phyloP scores from a whole-genome alignment of 2,113 vertebrate genomes.

The Atrichornis clamosus region DNA sequence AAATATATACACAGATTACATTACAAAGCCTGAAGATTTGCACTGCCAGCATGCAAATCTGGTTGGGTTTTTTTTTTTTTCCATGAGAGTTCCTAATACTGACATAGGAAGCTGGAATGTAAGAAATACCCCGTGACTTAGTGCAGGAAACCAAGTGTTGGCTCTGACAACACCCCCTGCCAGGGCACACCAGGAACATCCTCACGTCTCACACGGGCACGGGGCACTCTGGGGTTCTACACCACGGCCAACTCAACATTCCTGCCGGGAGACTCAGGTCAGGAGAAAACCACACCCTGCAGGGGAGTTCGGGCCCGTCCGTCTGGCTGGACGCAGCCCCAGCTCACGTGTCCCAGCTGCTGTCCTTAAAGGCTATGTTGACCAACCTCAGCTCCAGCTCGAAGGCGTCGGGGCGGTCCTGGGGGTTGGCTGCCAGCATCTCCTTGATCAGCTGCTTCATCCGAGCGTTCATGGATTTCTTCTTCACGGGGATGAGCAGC shows the following conservation, averaged over 20 bases:
- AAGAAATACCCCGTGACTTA: constrained; percentile 47
- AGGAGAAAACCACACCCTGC: not conserved
- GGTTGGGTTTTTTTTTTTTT: not conserved
- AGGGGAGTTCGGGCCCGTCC: constrained; percentile 14
- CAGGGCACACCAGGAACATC: not conserved
- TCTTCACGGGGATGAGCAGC: constrained; percentile 91
- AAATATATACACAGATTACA: constrained; percentile 76
- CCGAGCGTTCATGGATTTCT: constrained; percentile 90
- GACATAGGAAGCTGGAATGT: constrained; percentile 73
- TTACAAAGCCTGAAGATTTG: constrained; percentile 68
- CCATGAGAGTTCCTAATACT: constrained; percentile 70
- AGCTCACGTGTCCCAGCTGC: constrained; percentile 94
- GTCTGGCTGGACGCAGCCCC: constrained; percentile 17
- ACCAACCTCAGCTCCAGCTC: constrained; percentile 94
- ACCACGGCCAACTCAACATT: not conserved
- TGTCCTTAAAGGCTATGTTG: constrained; percentile 93
- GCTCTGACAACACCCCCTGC: constrained; percentile 17
- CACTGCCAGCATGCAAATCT: constrained; percentile 78
- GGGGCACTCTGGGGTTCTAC: not conserved
- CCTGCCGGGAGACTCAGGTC: fast-evolving
- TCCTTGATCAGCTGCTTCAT: constrained; percentile 96
- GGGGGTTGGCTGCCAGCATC: constrained; percentile 95
- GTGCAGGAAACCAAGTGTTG: constrained; percentile 52
- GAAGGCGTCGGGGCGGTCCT: constrained; percentile 94
- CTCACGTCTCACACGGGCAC: not conserved